These are phyloP conservation scores for Galemys pyrenaicus DNA, from an alignment of 2,113 vertebrate genomes.

Conservation along the genomic window DNA sequence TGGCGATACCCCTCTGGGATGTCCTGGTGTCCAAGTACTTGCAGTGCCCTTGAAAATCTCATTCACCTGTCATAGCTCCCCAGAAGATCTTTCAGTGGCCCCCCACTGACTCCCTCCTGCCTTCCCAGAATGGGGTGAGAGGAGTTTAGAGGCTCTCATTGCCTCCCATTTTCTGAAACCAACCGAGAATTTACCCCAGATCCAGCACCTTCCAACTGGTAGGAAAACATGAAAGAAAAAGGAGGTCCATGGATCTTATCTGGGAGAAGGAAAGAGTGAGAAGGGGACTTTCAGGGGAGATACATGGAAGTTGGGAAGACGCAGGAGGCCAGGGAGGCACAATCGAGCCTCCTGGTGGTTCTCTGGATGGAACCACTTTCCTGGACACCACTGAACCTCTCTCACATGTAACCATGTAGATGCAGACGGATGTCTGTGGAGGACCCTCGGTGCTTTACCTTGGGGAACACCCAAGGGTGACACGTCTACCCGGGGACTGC, in stretches of 20 bases:
- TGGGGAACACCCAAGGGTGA: background rate
- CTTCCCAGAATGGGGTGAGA: background rate
- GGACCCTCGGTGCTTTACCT: background rate
- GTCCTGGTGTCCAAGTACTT: background rate
- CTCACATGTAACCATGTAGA: background rate
- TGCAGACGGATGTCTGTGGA: background rate
- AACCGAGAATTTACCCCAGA: background rate
- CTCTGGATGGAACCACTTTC: background rate
- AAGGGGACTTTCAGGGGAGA: no score
- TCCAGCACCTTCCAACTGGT: slow-evolving; percentile 34
- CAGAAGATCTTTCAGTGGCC: background rate
- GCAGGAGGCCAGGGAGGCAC: background rate
- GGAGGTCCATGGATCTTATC: background rate
- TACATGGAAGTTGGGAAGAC: background rate
- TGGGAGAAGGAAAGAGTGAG: background rate
- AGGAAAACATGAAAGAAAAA: slow-evolving; percentile 51
- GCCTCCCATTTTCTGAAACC: background rate
- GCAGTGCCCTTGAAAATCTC: background rate
- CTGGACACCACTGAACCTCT: background rate
- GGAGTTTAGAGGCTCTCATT: background rate
- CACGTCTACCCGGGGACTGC: background rate
- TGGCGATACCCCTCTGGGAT: background rate
- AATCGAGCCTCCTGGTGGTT: background rate
- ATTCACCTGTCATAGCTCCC: background rate
- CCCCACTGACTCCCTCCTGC: background rate